A percentile compares a stretch with the other conserved stretches of the same genome.
phyloP scores from a whole-genome alignment of 2,113 vertebrate genomes.

The Mystacornis crossleyi region DNA sequence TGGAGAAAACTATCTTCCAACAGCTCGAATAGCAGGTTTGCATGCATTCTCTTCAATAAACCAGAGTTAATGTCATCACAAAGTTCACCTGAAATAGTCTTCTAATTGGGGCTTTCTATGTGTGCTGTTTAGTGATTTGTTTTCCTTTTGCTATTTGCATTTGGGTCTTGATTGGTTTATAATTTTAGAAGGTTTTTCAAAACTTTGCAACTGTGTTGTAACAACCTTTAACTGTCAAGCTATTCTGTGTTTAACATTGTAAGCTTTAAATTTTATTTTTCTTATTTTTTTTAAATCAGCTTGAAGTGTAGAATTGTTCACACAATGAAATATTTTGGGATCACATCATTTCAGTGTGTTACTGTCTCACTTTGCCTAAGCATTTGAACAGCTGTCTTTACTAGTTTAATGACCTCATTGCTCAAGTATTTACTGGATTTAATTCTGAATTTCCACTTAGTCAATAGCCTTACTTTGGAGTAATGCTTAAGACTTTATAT shows the following conservation, averaged over 20 bases:
- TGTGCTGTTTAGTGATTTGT: neutral
- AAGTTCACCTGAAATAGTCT: neutral
- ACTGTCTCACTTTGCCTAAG: neutral
- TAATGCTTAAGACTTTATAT: neutral
- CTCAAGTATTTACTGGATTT: neutral
- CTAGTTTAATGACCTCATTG: neutral
- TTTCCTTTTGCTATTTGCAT: neutral
- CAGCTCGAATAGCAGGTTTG: neutral
- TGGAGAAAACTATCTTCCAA: neutral
- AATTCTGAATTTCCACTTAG: neutral
- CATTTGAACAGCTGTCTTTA: neutral
- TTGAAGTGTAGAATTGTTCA: neutral
- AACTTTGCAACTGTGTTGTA: neutral
- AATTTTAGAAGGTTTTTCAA: neutral
- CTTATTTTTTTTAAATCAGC: neutral
- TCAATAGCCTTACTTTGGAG: neutral
- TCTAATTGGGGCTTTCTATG: neutral
- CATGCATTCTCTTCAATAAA: neutral
- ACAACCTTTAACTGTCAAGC: neutral
- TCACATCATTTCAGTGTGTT: neutral
- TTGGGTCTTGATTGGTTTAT: neutral
- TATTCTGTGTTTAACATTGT: neutral
- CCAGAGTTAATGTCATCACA: neutral
- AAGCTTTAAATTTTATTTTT: neutral
- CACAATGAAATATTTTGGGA: neutral